These are phyloP conservation scores for Sinocyclocheilus maitianheensis DNA, from an alignment of 2,113 vertebrate genomes.

Conservation along the genomic window DNA sequence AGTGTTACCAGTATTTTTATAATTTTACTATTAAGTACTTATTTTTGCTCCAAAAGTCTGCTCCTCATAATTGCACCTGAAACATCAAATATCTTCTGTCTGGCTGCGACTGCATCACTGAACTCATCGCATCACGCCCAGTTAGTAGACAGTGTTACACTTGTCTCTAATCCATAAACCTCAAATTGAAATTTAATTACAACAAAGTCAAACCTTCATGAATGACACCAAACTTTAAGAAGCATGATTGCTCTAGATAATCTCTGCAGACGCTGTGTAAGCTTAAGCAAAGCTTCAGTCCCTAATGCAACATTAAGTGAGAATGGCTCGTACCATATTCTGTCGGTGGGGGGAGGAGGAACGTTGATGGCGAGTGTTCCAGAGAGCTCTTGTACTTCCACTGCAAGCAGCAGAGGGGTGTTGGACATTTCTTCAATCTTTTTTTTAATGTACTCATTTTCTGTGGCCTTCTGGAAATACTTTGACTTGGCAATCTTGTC, in stretches of 20 bases:
- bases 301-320: neutral
- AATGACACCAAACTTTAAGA: slow-evolving; percentile 13
- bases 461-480: slow-evolving; percentile 87
- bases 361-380: slow-evolving; percentile 83
- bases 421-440: slow-evolving; percentile 92
- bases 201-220: neutral
- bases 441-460: slow-evolving; percentile 90
- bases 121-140: neutral
- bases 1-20: neutral
- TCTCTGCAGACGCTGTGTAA: slow-evolving; percentile 3
- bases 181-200: slow-evolving; percentile 18
- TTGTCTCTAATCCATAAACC: neutral
- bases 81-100: neutral
- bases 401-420: slow-evolving; percentile 82
- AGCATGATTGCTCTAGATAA: slow-evolving; percentile 15
- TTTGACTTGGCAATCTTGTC: slow-evolving; percentile 90
- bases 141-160: neutral
- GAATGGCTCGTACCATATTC: slow-evolving; percentile 80
- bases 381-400: slow-evolving; percentile 85
- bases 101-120: neutral
- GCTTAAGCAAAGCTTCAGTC: slow-evolving; percentile 26
- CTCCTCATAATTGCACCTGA: neutral
- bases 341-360: slow-evolving; percentile 84
- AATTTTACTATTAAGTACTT: too few relatives aligned
- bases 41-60: neutral